Percentiles rank a stretch among this genome's conserved stretches.
phyloP scores from a whole-genome alignment of 2,888 invertebrate genomes.

The Byasa hedistus region DNA sequence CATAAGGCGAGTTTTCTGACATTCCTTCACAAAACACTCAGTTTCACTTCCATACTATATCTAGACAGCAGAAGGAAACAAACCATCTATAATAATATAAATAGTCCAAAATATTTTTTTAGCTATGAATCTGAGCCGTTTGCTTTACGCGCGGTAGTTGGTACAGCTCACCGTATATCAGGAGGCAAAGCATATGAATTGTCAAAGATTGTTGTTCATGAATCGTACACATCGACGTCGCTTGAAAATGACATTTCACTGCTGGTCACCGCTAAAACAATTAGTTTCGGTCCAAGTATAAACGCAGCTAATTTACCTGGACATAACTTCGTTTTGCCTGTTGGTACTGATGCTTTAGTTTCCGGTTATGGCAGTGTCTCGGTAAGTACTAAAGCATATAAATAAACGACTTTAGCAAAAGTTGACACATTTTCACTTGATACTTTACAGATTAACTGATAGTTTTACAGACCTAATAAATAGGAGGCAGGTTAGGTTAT shows the following conservation, averaged over 20 bases:
- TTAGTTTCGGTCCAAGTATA: slow-evolving; percentile 49
- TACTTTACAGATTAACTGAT: too few species aligned
- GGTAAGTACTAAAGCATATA: slow-evolving; percentile 37
- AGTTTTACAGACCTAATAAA: too few species aligned
- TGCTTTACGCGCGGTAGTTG: slow-evolving; percentile 52
- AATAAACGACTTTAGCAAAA: neutral
- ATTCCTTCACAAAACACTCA: neutral
- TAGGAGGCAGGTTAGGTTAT: too few species aligned
- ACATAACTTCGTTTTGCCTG: slow-evolving; percentile 42
- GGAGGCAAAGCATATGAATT: slow-evolving; percentile 60
- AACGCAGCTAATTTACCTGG: slow-evolving; percentile 50
- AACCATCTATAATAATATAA: neutral
- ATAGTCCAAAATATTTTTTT: slow-evolving; percentile 34
- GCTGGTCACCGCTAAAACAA: slow-evolving; percentile 47
- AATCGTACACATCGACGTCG: slow-evolving; percentile 48
- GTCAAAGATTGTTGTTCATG: slow-evolving; percentile 49
- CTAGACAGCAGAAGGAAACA: neutral
- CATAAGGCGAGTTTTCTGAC: slow-evolving; percentile 45
- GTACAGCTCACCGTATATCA: slow-evolving; percentile 51
- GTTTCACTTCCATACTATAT: neutral
- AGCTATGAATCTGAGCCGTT: slow-evolving; percentile 50
- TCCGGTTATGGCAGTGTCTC: slow-evolving; percentile 65
- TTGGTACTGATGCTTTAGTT: slow-evolving; percentile 60
- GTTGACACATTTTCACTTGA: neutral
- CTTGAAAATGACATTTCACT: slow-evolving; percentile 66